phyloP scores from a whole-genome alignment of 2,888 invertebrate species.

The Eubasilissa splendida region DNA sequence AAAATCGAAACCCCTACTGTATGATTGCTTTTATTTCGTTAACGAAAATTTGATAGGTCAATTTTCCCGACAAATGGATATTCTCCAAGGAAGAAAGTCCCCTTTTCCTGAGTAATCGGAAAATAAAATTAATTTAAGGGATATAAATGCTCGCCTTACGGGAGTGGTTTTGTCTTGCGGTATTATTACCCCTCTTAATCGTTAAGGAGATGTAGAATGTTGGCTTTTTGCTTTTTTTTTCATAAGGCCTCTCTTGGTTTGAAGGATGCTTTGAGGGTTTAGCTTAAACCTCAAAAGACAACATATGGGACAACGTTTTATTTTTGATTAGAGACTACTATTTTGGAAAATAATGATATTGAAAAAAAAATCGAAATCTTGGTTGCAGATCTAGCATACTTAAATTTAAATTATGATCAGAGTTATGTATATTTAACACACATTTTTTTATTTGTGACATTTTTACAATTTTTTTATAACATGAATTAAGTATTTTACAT shows the following conservation, averaged over 20 bases:
- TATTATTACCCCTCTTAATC: slow-evolving; percentile 31
- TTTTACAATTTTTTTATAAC: too few species aligned
- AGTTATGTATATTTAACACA: too few species aligned
- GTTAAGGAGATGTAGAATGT: not conserved
- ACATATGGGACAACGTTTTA: not conserved
- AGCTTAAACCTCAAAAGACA: not conserved
- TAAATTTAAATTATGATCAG: too few species aligned
- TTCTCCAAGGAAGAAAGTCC: not conserved
- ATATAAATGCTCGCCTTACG: slow-evolving; percentile 1
- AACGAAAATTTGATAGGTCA: slow-evolving; percentile 38
- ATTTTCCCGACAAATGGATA: slow-evolving; percentile 26
- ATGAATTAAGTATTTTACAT: too few species aligned
- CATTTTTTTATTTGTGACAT: too few species aligned
- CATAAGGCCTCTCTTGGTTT: not conserved
- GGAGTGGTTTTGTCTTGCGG: slow-evolving; percentile 11
- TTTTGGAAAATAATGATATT: too few species aligned
- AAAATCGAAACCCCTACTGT: slow-evolving; percentile 32
- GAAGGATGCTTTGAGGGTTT: not conserved
- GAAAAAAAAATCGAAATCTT: too few species aligned
- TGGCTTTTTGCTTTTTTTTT: not conserved
- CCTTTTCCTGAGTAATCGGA: slow-evolving; percentile 18
- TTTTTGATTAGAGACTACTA: not conserved
- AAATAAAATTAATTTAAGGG: slow-evolving; percentile 36
- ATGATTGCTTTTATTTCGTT: slow-evolving; percentile 39
- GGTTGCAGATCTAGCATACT: too few species aligned